Percentiles rank a stretch among this genome's conserved stretches.
These are phyloP conservation scores for Mimachlamys varia DNA, from an alignment of 2,888 invertebrate genomes.

Conservation along the genomic window DNA sequence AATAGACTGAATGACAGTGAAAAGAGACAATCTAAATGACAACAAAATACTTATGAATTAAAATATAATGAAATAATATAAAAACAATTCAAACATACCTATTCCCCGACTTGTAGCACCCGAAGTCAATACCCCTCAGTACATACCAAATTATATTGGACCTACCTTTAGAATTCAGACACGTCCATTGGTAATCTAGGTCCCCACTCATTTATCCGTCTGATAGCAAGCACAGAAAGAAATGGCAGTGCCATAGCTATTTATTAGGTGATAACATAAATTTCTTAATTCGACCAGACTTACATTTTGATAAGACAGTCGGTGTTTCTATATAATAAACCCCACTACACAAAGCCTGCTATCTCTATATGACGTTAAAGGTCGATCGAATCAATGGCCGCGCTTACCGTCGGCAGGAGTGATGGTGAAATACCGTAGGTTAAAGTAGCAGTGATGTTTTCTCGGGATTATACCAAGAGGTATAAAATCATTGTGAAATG, in stretches of 20 bases:
- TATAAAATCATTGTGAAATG: no score
- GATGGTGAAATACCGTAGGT: not conserved
- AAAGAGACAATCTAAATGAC: no score
- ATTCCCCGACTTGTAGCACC: not conserved
- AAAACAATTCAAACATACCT: not conserved
- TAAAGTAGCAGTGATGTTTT: not conserved
- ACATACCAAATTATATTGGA: not conserved
- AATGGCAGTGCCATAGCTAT: not conserved
- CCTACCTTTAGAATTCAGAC: not conserved
- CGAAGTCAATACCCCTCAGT: not conserved
- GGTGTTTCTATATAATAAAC: not conserved
- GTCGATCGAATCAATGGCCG: not conserved
- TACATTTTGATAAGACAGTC: constrained; percentile 23
- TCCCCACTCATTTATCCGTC: not conserved
- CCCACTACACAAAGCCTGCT: not conserved
- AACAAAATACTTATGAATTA: not conserved
- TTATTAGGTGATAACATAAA: not conserved
- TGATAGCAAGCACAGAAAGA: not conserved
- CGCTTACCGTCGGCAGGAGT: not conserved
- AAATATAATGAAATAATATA: not conserved
- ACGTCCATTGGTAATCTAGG: not conserved
- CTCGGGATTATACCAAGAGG: not conserved
- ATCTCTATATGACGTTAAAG: not conserved
- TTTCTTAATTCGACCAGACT: constrained; percentile 9
- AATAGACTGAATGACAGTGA: no score